A percentile compares a stretch with the other conserved stretches of the same genome.
Evolutionary conservation across 2,888 invertebrate species (phyloP).

Genomic region (Prosapia bicincta): DNA sequence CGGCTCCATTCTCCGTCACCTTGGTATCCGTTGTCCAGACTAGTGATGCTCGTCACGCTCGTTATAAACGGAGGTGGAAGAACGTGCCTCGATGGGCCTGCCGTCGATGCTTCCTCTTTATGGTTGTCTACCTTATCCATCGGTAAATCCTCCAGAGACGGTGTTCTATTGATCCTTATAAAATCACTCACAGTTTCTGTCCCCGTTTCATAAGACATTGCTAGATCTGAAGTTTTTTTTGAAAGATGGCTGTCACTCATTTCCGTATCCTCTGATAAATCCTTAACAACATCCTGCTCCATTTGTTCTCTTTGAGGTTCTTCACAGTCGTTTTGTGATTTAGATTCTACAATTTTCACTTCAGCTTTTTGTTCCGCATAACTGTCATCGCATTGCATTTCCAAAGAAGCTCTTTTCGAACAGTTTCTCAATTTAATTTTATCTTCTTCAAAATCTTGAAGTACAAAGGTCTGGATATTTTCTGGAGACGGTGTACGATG

Average conservation of each 20-base stretch:
- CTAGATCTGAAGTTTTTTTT: slow-evolving; percentile 33
- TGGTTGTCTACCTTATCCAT: slow-evolving; percentile 52
- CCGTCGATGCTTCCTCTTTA: slow-evolving; percentile 3
- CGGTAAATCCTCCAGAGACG: slow-evolving; percentile 81
- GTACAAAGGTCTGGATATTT: slow-evolving; percentile 44
- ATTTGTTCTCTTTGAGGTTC: slow-evolving; percentile 18
- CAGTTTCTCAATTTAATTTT: slow-evolving; percentile 14
- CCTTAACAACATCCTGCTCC: slow-evolving; percentile 29
- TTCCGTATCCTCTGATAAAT: slow-evolving; percentile 33
- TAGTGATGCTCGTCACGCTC: slow-evolving; percentile 86
- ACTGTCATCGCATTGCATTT: slow-evolving; percentile 17
- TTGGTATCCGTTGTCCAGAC: slow-evolving; percentile 91
- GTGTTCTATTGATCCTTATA: slow-evolving; percentile 53
- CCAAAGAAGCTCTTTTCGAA: slow-evolving; percentile 9
- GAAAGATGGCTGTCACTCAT: slow-evolving; percentile 33
- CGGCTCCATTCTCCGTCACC: slow-evolving; percentile 88
- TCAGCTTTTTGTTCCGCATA: neutral
- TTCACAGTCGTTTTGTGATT: neutral
- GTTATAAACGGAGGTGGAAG: slow-evolving; percentile 64
- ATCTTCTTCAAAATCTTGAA: slow-evolving; percentile 30
- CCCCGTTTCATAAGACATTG: slow-evolving; percentile 31
- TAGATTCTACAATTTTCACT: slow-evolving; percentile 6
- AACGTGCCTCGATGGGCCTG: slow-evolving; percentile 19
- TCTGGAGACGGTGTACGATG: slow-evolving; percentile 62
- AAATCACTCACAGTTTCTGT: slow-evolving; percentile 35